Conservation (phyloP, 1,140 invertebrate species). For the Eciton burchellii region DNA sequence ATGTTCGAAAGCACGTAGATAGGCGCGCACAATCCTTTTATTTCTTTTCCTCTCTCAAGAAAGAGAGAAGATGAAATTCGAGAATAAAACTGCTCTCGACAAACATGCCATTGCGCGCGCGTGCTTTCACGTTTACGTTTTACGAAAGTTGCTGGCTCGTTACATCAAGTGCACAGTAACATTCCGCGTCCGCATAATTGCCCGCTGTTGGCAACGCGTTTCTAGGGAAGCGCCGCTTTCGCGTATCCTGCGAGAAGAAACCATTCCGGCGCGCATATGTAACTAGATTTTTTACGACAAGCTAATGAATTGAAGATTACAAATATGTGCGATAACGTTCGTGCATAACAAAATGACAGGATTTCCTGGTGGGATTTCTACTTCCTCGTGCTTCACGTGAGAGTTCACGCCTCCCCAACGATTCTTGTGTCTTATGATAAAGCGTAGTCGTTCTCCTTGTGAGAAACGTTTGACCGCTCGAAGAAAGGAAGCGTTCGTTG, state of each 20-base stretch:
- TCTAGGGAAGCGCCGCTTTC: conserved; percentile 33
- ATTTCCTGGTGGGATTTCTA: neutral
- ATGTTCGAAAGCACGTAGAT: conserved; percentile 8
- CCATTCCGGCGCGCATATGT: neutral
- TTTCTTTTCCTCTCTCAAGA: neutral
- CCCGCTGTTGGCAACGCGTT: conserved; percentile 24
- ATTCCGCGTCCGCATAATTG: conserved; percentile 45
- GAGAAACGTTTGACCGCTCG: neutral
- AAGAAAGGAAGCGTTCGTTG: conserved; percentile 17
- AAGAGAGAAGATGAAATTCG: neutral
- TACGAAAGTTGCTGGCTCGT: conserved; percentile 36
- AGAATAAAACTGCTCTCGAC: no score
- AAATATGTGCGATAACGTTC: conserved; percentile 23
- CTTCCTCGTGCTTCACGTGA: neutral
- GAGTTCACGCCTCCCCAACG: neutral
- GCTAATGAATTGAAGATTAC: conserved; percentile 25
- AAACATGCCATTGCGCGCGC: neutral
- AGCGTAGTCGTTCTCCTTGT: neutral
- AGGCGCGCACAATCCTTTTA: neutral
- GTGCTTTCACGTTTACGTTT: conserved; percentile 4
- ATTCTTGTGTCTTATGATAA: neutral
- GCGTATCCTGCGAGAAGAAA: conserved; percentile 41
- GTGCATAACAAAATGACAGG: neutral
- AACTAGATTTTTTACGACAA: conserved; percentile 21
- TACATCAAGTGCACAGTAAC: conserved; percentile 36